Evolutionary conservation across 2,113 vertebrate species (phyloP).

Genomic region (Urocolius indicus): DNA sequence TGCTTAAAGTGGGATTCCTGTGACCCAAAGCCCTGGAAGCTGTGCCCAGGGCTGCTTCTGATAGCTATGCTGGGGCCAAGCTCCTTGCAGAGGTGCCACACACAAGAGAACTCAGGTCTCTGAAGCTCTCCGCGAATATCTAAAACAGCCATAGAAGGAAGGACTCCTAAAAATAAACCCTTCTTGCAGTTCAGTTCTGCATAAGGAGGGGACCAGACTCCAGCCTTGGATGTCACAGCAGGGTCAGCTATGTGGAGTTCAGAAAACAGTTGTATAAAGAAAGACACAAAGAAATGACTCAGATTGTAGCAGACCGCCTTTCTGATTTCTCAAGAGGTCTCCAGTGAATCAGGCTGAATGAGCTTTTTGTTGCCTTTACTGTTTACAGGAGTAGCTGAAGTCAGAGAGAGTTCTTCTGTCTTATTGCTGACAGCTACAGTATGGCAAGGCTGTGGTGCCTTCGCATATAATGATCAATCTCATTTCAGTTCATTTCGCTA

Average conservation of each 20-base stretch:
- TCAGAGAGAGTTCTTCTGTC: slow-evolving; percentile 30
- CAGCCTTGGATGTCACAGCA: background rate
- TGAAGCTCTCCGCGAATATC: background rate
- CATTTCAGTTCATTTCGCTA: slow-evolving; percentile 59
- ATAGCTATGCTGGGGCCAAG: background rate
- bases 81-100: background rate
- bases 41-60: background rate
- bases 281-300: slow-evolving; percentile 34
- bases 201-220: background rate
- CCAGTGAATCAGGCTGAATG: slow-evolving; percentile 34
- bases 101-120: background rate
- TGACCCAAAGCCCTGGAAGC: background rate
- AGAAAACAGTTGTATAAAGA: slow-evolving; percentile 39
- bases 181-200: background rate
- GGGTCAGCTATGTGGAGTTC: slow-evolving; percentile 3
- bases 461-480: slow-evolving; percentile 51
- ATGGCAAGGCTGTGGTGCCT: slow-evolving; percentile 1
- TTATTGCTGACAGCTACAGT: slow-evolving; percentile 52
- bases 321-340: slow-evolving; percentile 46
- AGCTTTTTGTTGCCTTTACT: slow-evolving; percentile 44
- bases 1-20: background rate
- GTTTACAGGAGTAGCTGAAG: slow-evolving; percentile 42
- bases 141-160: background rate
- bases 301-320: background rate
- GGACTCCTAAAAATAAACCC: background rate